Evolutionary conservation across 2,113 vertebrate genomes (phyloP), one percentile per base, ranked within the genome.

Genomic region (Zingel zingel): DNA sequence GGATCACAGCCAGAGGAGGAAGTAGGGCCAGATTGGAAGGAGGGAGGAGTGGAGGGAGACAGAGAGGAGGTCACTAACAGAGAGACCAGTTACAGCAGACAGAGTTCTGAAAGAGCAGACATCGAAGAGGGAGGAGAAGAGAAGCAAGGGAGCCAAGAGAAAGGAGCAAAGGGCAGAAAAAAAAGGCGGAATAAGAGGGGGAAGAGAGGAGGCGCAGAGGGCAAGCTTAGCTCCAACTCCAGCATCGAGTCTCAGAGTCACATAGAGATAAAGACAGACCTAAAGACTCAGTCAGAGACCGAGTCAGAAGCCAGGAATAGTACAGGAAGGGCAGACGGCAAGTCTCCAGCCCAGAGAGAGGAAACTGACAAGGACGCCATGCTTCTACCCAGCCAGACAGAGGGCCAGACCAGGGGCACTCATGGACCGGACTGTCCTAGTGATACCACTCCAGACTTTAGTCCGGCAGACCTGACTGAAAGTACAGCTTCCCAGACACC

Each of bases 141-240:
- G 16, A 74, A 57, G 56, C 33, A 21, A 58, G 70, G 23, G 65
- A 33, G 43, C 5, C 36, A 58, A 43, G 74, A 79, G 57, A 86
- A 45, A 64, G 81, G 66, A 19, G 47, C 70, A 53, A 86, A 86
- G 57, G 30, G 62, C 53, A 81, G 45, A 30, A 90, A 79, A 57
- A 88, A 86, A 47, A 90, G 48, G 77, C 85, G 70, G 53, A 88
- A 83, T 74, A 90, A 86, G 81, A 88, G 21, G 59, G 80, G 82
- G 21, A 77, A 43, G 25, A 82, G 33, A 68, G 74, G 64, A 23
- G 85, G 69, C 12, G 2, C 36, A 3, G 85, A 89, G 53, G 59
- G 63, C n/a, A 87, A 86, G 67, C 77, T 87, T 23, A 77, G 83
- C 82, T 86, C 86, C 54, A 72, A 67, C 53, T 89, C 87, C 8